Evolutionary conservation across 2,113 vertebrate genomes (phyloP).

Genomic region (Pteropus alecto): DNA sequence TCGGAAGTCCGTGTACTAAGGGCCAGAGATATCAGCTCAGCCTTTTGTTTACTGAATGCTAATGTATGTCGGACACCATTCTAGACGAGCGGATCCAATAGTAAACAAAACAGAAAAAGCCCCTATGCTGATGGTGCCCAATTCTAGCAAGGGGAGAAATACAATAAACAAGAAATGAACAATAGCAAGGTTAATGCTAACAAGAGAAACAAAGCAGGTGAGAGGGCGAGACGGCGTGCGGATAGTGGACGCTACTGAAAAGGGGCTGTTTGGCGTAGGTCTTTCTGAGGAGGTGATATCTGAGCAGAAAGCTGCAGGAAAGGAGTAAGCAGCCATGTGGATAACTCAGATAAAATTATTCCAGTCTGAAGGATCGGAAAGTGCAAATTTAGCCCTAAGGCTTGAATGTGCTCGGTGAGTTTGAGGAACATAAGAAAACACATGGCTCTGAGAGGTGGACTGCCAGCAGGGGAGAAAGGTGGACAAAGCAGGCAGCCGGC

Average conservation of each 20-base stretch:
- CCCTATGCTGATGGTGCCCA: rapidly evolving
- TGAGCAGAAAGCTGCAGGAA: neutral
- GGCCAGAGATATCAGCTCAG: neutral
- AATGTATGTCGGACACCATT: neutral
- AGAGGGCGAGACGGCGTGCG: rapidly evolving
- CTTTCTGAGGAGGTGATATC: neutral
- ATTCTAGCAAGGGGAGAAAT: neutral
- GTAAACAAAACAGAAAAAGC: neutral
- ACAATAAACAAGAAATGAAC: neutral
- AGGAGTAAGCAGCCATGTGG: neutral
- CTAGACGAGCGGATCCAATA: neutral
- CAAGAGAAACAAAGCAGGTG: neutral
- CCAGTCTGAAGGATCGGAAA: neutral
- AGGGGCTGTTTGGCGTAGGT: neutral
- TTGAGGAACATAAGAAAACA: neutral
- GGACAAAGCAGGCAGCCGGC: neutral
- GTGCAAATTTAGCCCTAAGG: neutral
- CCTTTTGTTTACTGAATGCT: neutral
- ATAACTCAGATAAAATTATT: neutral
- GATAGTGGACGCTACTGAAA: neutral
- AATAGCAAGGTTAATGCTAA: neutral
- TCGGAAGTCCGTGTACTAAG: neutral
- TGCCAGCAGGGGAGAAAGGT: too few relatives aligned
- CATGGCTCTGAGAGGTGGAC: neutral
- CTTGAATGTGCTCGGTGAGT: neutral